Percentiles rank a stretch among this genome's conserved stretches.
Evolutionary conservation across 2,797 vertebrate species (phyloP).

Genomic region (Anguilla megastoma): DNA sequence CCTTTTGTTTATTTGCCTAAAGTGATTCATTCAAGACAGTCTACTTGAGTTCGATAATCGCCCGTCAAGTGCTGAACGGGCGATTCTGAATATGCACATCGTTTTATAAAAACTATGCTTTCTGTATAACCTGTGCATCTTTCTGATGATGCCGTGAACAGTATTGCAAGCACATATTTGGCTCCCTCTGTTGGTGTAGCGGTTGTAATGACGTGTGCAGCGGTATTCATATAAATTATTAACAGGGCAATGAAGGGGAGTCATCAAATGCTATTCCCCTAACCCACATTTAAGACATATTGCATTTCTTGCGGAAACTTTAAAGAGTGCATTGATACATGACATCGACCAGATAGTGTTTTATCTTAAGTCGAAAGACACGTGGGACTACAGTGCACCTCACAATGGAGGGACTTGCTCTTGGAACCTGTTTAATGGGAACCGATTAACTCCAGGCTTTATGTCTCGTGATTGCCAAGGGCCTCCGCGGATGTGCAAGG

Average conservation of each 20-base stretch:
- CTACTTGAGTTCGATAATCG: not conserved
- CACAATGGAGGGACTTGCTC: not conserved
- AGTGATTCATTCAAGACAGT: not conserved
- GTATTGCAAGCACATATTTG: conserved; percentile 2
- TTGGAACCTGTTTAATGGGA: not conserved
- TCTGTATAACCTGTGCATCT: not conserved
- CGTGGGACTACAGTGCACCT: not conserved
- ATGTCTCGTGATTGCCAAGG: conserved; percentile 12
- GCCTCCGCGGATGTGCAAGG: not conserved
- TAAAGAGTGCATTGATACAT: not conserved
- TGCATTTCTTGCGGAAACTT: not conserved
- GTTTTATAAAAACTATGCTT: not conserved
- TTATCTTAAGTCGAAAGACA: not conserved
- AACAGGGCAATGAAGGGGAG: not conserved
- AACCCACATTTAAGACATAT: not conserved
- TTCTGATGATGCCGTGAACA: not conserved
- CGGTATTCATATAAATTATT: not conserved
- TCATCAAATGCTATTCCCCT: not conserved
- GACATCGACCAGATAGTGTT: not conserved
- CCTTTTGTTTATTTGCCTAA: not conserved
- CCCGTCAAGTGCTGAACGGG: not conserved
- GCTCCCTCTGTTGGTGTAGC: conserved; percentile 23
- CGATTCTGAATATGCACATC: not conserved
- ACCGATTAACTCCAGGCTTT: conserved; percentile 17
- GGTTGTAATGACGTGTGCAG: not conserved